Percentiles rank a stretch among this genome's conserved stretches.
These are phyloP conservation scores for Aphelinus certus DNA, from an alignment of 1,140 invertebrate genomes.

Conservation along the genomic window DNA sequence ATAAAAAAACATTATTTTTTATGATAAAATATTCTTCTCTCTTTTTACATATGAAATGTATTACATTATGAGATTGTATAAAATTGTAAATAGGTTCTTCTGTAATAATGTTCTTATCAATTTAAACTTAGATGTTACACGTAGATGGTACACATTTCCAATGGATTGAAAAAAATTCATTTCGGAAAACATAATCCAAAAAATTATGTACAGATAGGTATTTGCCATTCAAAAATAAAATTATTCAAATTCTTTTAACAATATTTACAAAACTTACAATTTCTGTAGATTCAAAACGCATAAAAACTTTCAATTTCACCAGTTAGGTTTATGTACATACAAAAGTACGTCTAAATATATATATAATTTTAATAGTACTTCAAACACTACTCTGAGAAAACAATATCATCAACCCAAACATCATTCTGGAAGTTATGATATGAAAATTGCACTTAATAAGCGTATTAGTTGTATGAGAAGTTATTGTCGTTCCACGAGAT, in stretches of 20 bases:
- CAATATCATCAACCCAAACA: not conserved
- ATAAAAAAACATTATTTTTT: slow-evolving; percentile 2
- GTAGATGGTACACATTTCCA: not conserved
- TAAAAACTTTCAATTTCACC: slow-evolving; percentile 2
- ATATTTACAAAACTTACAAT: not conserved
- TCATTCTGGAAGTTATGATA: no score
- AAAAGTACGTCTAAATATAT: not conserved
- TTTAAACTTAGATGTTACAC: slow-evolving; percentile 7
- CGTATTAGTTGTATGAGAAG: not conserved
- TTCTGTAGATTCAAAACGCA: no score
- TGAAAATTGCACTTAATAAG: no score
- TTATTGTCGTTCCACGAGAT: no score
- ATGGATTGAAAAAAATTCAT: not conserved
- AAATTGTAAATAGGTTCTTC: slow-evolving; percentile 19
- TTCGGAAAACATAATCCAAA: not conserved
- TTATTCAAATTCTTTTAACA: not conserved
- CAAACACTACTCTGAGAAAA: not conserved
- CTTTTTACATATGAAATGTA: slow-evolving; percentile 21
- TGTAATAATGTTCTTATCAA: slow-evolving; percentile 8
- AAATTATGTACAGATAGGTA: not conserved
- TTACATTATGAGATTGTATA: slow-evolving; percentile 25
- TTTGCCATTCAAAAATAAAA: not conserved
- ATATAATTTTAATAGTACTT: not conserved
- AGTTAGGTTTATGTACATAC: not conserved
- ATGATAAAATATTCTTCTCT: slow-evolving; percentile 2